Percentiles rank a stretch among this genome's conserved stretches.
These are phyloP conservation scores for Dromiciops gliroides DNA, from an alignment of 2,113 vertebrate species.

Conservation along the genomic window DNA sequence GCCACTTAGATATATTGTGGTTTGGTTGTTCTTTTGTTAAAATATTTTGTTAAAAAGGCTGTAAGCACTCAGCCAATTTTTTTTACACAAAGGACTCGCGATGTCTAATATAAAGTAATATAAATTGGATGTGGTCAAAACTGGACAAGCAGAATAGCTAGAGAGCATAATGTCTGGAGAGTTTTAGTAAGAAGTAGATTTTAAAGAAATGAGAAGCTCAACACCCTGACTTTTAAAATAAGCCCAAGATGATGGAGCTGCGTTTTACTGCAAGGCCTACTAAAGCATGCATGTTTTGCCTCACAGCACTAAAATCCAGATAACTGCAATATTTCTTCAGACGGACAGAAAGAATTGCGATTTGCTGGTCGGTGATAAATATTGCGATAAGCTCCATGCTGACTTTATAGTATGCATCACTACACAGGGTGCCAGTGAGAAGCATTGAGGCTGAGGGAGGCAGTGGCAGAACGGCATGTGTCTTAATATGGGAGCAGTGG, in stretches of 20 bases:
- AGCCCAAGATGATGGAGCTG: neutral
- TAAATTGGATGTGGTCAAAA: neutral
- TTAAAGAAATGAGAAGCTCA: neutral
- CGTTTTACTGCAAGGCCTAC: neutral
- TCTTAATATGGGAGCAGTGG: neutral
- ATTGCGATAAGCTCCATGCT: neutral
- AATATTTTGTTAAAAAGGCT: neutral
- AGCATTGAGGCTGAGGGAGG: neutral
- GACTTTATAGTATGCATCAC: neutral
- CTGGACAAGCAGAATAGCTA: neutral
- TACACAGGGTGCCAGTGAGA: neutral
- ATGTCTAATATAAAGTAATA: neutral
- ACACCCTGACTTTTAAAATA: conserved; percentile 34
- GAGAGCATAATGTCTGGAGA: neutral
- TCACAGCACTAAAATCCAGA: conserved; percentile 10
- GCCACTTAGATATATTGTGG: neutral
- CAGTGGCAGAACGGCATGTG: neutral
- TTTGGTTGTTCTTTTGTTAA: neutral
- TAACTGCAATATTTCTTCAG: neutral
- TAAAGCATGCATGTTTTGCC: neutral
- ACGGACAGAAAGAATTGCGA: neutral
- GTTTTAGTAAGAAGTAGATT: conserved; percentile 35
- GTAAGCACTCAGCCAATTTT: neutral
- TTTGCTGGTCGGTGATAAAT: neutral
- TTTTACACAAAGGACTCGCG: conserved; percentile 18